These are phyloP conservation scores for Pipistrellus kuhlii DNA, from an alignment of 2,797 vertebrate genomes.

Conservation along the genomic window DNA sequence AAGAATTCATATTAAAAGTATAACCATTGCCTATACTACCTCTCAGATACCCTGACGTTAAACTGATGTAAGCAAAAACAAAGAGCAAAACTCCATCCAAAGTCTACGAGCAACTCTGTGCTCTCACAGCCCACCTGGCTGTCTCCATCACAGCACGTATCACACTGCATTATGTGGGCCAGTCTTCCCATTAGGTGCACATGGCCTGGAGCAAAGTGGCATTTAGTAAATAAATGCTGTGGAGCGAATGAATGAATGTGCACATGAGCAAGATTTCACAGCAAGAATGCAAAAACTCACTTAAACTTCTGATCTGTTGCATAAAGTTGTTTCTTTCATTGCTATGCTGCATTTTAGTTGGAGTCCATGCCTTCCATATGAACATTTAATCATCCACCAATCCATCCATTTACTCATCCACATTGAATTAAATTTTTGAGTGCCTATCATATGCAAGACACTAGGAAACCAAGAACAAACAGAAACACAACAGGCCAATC, in stretches of 20 bases:
- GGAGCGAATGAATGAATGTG: not conserved
- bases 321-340: not conserved
- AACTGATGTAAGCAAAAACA: conserved; percentile 8
- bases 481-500: not conserved
- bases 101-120: not conserved
- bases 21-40: not conserved
- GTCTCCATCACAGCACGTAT: not conserved
- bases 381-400: not conserved
- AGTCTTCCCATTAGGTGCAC: not conserved
- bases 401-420: not conserved
- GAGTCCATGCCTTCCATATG: not conserved
- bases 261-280: not conserved
- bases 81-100: not conserved
- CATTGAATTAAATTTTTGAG: not conserved
- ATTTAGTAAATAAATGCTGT: not conserved
- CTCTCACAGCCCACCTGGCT: not conserved
- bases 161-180: no score
- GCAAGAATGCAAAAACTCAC: not conserved
- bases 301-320: not conserved
- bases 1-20: not conserved
- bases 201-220: not conserved
- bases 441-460: not conserved
- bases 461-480: not conserved
- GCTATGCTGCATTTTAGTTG: not conserved
- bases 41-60: not conserved